Conservation (phyloP, 92 coral and sea anemone species). For the Isaurus tuberculatus region DNA sequence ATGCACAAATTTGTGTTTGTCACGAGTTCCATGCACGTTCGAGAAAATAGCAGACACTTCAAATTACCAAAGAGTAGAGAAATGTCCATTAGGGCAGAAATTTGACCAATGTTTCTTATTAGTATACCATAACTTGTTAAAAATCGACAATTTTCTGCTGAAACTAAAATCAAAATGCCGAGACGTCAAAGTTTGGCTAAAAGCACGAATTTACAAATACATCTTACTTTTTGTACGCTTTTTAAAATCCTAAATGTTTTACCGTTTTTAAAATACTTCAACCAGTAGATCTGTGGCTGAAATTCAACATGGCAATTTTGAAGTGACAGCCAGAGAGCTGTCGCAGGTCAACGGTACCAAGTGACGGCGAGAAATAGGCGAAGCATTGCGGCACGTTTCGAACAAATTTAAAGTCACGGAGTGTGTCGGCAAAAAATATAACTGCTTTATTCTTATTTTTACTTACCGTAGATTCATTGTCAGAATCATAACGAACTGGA, state of each 20-base stretch:
- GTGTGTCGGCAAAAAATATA: neutral
- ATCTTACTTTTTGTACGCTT: neutral
- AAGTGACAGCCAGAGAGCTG: neutral
- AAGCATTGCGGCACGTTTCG: neutral
- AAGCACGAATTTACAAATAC: neutral
- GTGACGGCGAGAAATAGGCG: neutral
- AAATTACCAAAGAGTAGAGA: neutral
- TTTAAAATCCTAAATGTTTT: neutral
- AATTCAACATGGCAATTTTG: neutral
- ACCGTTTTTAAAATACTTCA: neutral
- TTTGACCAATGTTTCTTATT: neutral
- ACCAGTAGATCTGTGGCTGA: neutral
- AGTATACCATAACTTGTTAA: neutral
- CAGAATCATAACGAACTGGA: slow-evolving; percentile 78
- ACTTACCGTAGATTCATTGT: slow-evolving; percentile 88
- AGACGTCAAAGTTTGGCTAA: neutral
- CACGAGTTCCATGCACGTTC: neutral
- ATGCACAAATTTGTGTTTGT: neutral
- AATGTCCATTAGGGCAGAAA: slow-evolving; percentile 2
- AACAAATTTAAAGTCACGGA: neutral
- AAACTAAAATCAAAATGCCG: neutral
- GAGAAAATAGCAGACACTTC: neutral
- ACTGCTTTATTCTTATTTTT: neutral
- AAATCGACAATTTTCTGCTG: neutral
- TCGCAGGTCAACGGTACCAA: too few species aligned